Evolutionary conservation across 2,888 invertebrate genomes (phyloP).

Genomic region (Reticulitermes lucifugus): DNA sequence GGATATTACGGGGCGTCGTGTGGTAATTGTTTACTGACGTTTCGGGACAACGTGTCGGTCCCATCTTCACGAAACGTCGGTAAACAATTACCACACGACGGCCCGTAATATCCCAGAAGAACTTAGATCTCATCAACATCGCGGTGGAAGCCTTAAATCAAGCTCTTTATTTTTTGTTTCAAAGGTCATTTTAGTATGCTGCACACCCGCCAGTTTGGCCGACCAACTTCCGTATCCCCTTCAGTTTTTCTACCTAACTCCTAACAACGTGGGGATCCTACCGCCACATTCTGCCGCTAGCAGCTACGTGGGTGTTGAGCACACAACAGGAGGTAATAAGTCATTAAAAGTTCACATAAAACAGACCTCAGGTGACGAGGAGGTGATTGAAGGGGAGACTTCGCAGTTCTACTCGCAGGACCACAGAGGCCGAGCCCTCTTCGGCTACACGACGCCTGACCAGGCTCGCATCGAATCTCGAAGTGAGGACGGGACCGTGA

Average conservation of each 20-base stretch:
- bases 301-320: neutral
- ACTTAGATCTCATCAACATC: no score
- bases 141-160: no score
- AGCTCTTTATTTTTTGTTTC: neutral
- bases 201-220: neutral
- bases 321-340: neutral
- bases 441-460: slow-evolving; percentile 79
- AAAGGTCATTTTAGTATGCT: neutral
- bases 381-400: slow-evolving; percentile 23
- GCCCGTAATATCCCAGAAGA: no score
- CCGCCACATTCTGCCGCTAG: neutral
- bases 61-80: no score
- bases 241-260: slow-evolving; percentile 44
- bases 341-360: neutral
- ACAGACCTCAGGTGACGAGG: neutral
- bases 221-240: slow-evolving; percentile 39
- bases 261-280: slow-evolving; percentile 35
- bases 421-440: slow-evolving; percentile 74
- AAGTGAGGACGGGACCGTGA: slow-evolving; percentile 73
- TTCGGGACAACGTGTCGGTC: no score
- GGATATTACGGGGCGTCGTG: no score
- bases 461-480: slow-evolving; percentile 80
- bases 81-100: no score
- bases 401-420: slow-evolving; percentile 74
- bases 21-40: no score